Evolutionary conservation across 1,140 invertebrate species (phyloP).

Genomic region (Anoplolepis gracilipes): DNA sequence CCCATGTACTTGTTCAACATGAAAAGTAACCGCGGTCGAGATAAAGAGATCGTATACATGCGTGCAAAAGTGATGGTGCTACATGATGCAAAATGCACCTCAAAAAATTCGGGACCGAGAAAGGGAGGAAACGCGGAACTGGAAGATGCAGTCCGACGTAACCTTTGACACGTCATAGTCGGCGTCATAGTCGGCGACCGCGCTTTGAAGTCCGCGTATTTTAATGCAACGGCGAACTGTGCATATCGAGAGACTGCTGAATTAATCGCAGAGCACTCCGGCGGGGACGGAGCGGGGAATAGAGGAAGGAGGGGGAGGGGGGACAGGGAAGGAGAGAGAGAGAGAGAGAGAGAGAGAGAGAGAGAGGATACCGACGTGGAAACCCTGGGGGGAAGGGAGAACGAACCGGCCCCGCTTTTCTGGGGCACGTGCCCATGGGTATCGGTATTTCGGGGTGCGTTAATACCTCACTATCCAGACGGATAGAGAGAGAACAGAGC

Average conservation of each 20-base stretch:
- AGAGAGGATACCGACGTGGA: too few relatives aligned
- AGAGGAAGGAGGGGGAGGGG: neutral
- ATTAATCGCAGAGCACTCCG: slow-evolving; percentile 63
- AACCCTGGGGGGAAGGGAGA: neutral
- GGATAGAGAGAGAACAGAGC: slow-evolving; percentile 83
- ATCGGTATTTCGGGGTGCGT: slow-evolving; percentile 80
- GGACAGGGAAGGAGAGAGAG: too few relatives aligned
- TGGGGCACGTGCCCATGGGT: slow-evolving; percentile 79
- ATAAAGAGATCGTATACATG: neutral
- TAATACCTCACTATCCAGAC: slow-evolving; percentile 83
- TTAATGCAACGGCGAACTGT: slow-evolving; percentile 62
- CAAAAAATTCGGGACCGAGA: slow-evolving; percentile 15
- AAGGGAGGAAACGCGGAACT: neutral
- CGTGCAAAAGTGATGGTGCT: neutral
- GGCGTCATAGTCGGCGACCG: slow-evolving; percentile 42
- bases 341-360: too few relatives aligned
- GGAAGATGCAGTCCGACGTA: slow-evolving; percentile 56
- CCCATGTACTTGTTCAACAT: too few relatives aligned
- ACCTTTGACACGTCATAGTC: slow-evolving; percentile 47
- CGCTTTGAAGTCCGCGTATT: slow-evolving; percentile 61
- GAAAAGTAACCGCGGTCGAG: neutral
- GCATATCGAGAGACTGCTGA: slow-evolving; percentile 60
- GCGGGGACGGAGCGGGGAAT: neutral
- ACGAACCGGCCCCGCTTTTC: slow-evolving; percentile 72
- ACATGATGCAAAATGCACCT: slow-evolving; percentile 10